Base-by-base conservation (phyloP, 2,888 invertebrate genomes). In the Arctia plantaginis region DNA sequence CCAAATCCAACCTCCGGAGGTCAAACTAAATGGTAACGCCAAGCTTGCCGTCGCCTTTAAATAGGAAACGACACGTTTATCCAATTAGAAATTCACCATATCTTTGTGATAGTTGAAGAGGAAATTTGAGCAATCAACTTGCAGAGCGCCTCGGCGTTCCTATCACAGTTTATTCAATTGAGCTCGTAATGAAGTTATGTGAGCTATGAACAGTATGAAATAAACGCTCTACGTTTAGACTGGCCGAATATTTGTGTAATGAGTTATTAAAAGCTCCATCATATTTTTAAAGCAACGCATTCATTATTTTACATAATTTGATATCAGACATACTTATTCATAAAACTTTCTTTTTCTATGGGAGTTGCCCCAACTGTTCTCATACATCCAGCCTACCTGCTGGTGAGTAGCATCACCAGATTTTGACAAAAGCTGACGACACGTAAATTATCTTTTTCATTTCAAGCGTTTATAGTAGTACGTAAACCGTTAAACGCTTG, bases 21-120 rank as follows among this genome's bases (percentile, higher is more conserved):
- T 94, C 95, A 89, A 84, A 75, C 82, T 85, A 87, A 91, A 86
- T 94, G 94, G 95, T 90, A 91, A 90, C 89, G 90, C 90, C 89
- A 91, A 89, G 90, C 90, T 88, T 90, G 93, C 92, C 92, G 94
- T 93, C 94, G 94, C 92, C 93, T 95, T 94, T 95, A 95, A 95
- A 95, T 95, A 95, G 95, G 95, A 95, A 95, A 94, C 94, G 95
- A 95, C 95, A 95, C 95, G 95, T 95, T 95, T 95, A 95, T 95
- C 95, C 95, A 95, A 95, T 95, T 95, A 95, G 95, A 95, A 95
- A 95, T 95, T 95, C 95, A 95, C 95, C 95, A 95, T 95, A 95
- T 95, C 95, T 95, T 95, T 95, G 95, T 95, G 93, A 95, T 95
- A 95, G 95, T 93, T 95, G 95, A 95, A 93, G 93, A 95, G 95